Evolutionary conservation across 2,797 vertebrate species (phyloP), one percentile per base, ranked within the genome.

Genomic region (Anisognathus igniventris): DNA sequence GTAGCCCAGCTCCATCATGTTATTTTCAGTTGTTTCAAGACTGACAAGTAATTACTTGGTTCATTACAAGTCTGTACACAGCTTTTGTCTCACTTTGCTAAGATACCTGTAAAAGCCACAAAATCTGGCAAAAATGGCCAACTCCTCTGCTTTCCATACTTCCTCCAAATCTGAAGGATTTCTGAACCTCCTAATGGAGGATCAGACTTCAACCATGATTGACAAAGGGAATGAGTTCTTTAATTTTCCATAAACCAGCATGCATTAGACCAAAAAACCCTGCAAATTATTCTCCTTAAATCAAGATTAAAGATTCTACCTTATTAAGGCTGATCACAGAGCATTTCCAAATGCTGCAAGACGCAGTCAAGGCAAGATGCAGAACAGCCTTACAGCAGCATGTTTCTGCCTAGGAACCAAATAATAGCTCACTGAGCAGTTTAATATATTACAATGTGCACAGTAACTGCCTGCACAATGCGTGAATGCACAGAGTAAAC

Each of bases 1-100:
- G 6, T 2, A 8, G 31, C 39, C 27, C 47, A 73, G 60, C 28
- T 66, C 56, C 3, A 2, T 8, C 0, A 0, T 14, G 28, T 33
- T 77, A 17, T 53, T 93, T 67, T 37, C 40, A 64, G 24, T 28
- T 56, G n/a, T 57, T 92, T 82, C 56, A 70, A 58, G 47, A 54
- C 14, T 39, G 28, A 31, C 25, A 67, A 77, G 27, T 21, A 74
- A 53, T 60, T 37, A 27, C 14, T 8, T 25, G 9, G 50, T 87
- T 75, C 13, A 7, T 50, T 66, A 27, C 27, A 58, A 82, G 12
- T 25, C 47, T 50, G 7, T 20, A 35, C 1, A n/a, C 9, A 5
- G 5, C 15, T 90, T 53, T 67, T 20, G 20, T n/a, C 53, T 72
- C 20, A 12, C 24, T 72, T 79, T 40, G 28, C 14, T 31, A 28